These are phyloP conservation scores for Aplysina aerophoba DNA, from an alignment of 37 sponge, comb jelly and placozoan genomes.

Conservation along the genomic window DNA sequence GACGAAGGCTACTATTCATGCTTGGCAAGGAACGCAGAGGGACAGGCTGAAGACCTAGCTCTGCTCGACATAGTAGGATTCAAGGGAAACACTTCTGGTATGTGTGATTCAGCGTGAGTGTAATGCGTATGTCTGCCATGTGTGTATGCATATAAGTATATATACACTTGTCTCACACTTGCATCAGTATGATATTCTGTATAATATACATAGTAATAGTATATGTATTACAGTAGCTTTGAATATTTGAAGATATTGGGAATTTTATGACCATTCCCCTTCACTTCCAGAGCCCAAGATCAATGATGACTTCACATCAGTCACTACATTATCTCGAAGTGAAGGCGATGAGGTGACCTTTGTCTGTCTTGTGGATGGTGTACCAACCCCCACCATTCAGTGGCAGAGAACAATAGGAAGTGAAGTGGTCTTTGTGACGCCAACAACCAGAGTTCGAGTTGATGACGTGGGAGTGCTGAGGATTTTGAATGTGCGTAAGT, in stretches of 20 bases:
- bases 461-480: slow-evolving; percentile 10
- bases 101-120: neutral
- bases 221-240: neutral
- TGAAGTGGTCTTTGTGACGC: neutral
- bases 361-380: neutral
- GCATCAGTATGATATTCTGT: too few relatives aligned
- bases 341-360: slow-evolving; percentile 11
- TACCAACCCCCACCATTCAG: neutral
- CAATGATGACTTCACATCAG: neutral
- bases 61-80: slow-evolving; percentile 10
- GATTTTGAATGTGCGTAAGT: slow-evolving; percentile 7
- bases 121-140: neutral
- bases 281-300: slow-evolving; percentile 9
- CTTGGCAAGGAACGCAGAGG: neutral
- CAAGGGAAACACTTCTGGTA: slow-evolving; percentile 23
- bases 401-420: neutral
- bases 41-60: neutral
- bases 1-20: slow-evolving; percentile 19
- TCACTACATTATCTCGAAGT: neutral
- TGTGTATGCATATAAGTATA: too few relatives aligned
- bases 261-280: neutral
- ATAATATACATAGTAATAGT: neutral
- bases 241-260: neutral
- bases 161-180: too few relatives aligned
- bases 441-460: neutral